These are phyloP conservation scores for Stenichneumon culpator DNA, from an alignment of 2,888 invertebrate genomes.

Conservation along the genomic window DNA sequence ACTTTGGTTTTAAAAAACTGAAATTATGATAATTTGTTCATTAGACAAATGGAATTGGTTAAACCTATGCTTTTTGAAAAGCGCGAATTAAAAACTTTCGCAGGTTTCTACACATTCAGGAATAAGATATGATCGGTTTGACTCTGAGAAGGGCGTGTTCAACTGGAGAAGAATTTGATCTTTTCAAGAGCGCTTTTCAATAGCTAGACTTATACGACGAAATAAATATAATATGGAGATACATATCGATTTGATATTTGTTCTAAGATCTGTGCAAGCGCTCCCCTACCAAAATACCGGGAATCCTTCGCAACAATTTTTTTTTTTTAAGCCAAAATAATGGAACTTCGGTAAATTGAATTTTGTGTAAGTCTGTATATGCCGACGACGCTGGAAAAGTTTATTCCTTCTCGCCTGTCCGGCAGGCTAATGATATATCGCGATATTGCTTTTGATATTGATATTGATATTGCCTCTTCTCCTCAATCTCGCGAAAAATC, in stretches of 20 bases:
- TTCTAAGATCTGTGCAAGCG: neutral
- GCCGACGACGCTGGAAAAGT: neutral
- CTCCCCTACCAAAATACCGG: neutral
- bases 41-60: no score
- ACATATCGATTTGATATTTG: neutral
- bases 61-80: no score
- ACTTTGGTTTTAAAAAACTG: no score
- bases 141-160: neutral
- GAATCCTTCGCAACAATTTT: neutral
- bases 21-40: no score
- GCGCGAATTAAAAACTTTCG: no score
- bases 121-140: no score
- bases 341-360: neutral
- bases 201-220: neutral
- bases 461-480: neutral
- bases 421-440: slow-evolving; percentile 4
- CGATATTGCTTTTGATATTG: slow-evolving; percentile 36
- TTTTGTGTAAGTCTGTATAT: neutral
- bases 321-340: neutral
- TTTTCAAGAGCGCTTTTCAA: neutral
- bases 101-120: no score
- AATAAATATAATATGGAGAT: neutral
- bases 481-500: slow-evolving; percentile 8
- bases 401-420: neutral
- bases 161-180: neutral